Evolutionary conservation across 2,113 vertebrate genomes (phyloP), one percentile per base, ranked within the genome.

Genomic region (Orycteropus afer): DNA sequence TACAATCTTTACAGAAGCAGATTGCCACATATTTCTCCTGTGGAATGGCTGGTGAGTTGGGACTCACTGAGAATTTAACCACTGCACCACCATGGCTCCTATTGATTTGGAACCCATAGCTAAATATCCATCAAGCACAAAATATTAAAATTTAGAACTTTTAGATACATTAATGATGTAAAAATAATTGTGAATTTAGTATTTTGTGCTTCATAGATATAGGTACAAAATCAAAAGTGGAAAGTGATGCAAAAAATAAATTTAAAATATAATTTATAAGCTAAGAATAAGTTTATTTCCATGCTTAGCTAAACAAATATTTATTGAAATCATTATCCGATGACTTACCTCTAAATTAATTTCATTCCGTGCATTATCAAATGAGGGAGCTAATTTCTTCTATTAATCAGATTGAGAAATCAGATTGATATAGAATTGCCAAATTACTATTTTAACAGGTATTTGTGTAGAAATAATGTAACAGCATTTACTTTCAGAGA

Each of bases 331-430:
- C 53, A 86, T 40, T 47, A 37, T 5, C 18, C 32, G 82, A 20
- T 81, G 53, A 11, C 7, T 83, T 93, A 84, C 34, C 20, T 65
- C 81, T 71, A 74, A 96, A 91, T 90, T 77, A 92, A 93, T 88
- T 86, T 32, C 59, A n/a, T 77, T 74, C 42, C 27, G 63, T 88
- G 61, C 47, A 67, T 80, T 78, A 95, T n/a, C 78, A 90, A 87
- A 89, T 59, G 37, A 87, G 81, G 27, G 27, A 71, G 5, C n/a
- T 47, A 57, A 25, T 29, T 79, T 77, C 0, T 40, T 83, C 25
- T 92, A 42, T 86, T 86, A 82, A 95, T 90, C 74, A 92, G 47
- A 84, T 67, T 81, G 45, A 49, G 96, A 94, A 82, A 92, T 92
- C 74, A 92, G 51, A 87, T 74, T 78, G 49, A 34, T 96, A 95